A percentile compares a stretch with the other conserved stretches of the same genome.
These are phyloP conservation scores for Ennomos fuscantarius DNA, from an alignment of 2,888 invertebrate species.

Conservation along the genomic window DNA sequence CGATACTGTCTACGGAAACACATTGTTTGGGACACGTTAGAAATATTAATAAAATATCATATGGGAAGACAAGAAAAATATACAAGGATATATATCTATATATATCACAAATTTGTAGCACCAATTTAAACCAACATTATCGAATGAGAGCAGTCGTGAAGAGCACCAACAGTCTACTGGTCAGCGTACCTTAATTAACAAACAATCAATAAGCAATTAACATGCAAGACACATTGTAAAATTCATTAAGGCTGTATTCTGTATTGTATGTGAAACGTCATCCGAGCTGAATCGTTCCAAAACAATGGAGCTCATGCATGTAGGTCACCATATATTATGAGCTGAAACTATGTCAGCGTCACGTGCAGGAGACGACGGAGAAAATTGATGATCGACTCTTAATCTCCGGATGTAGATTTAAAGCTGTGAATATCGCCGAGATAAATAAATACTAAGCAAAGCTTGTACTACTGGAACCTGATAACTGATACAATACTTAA, in stretches of 20 bases:
- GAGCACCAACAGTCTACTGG: slow-evolving; percentile 20
- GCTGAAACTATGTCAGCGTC: slow-evolving; percentile 10
- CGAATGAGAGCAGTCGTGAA: slow-evolving; percentile 13
- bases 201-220: slow-evolving; percentile 56
- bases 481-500: too few relatives aligned
- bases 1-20: neutral
- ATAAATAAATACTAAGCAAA: too few relatives aligned
- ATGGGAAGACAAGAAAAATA: slow-evolving; percentile 10
- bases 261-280: slow-evolving; percentile 24
- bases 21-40: neutral
- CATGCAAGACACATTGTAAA: slow-evolving; percentile 42
- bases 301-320: slow-evolving; percentile 18
- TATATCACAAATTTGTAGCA: too few relatives aligned
- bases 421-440: too few relatives aligned
- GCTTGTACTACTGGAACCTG: too few relatives aligned
- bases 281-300: slow-evolving; percentile 22
- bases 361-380: slow-evolving; percentile 11
- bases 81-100: too few relatives aligned
- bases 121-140: slow-evolving; percentile 4
- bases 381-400: slow-evolving; percentile 21
- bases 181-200: slow-evolving; percentile 46
- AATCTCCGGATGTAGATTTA: slow-evolving; percentile 11
- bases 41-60: slow-evolving; percentile 1
- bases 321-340: slow-evolving; percentile 22
- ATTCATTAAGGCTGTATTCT: slow-evolving; percentile 24